A percentile compares a stretch with the other conserved stretches of the same genome.
Evolutionary conservation across 2,797 vertebrate genomes (phyloP).

Genomic region (Paramormyrops hopkinsi): DNA sequence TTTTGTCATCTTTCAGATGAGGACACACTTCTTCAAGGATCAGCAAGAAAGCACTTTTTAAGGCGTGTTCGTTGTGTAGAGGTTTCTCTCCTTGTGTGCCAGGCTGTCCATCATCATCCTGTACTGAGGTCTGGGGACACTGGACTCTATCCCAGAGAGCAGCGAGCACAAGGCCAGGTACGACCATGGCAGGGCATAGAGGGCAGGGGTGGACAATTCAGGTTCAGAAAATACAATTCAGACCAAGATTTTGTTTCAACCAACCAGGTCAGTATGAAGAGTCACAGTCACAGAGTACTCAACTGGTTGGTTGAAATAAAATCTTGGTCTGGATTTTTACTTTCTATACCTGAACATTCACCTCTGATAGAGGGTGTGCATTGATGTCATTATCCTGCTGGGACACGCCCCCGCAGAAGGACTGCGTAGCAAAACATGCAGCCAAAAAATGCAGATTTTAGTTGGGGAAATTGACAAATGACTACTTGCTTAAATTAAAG

Average conservation of each 20-base stretch:
- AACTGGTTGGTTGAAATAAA: not conserved
- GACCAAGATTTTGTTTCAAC: not conserved
- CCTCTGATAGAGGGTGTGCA: not conserved
- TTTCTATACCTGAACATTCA: not conserved
- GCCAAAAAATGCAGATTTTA: not conserved
- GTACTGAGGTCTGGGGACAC: not conserved
- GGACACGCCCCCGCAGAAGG: not conserved
- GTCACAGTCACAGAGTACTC: not conserved
- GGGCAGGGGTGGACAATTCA: not conserved
- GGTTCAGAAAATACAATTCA: not conserved
- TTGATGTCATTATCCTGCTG: not conserved
- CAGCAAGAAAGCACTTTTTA: not conserved
- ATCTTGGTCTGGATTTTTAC: not conserved
- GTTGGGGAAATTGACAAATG: not conserved
- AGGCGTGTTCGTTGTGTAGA: not conserved
- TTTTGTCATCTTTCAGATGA: not conserved
- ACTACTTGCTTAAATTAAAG: not conserved
- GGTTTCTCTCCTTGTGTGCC: not conserved
- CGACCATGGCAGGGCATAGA: not conserved
- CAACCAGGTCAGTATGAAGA: not conserved
- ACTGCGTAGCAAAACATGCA: not conserved
- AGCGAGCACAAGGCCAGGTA: not conserved
- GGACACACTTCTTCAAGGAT: not conserved
- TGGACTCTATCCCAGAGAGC: not conserved
- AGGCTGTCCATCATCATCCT: not conserved